phyloP scores from a whole-genome alignment of 2,113 vertebrate genomes.

The Salvator merianae region DNA sequence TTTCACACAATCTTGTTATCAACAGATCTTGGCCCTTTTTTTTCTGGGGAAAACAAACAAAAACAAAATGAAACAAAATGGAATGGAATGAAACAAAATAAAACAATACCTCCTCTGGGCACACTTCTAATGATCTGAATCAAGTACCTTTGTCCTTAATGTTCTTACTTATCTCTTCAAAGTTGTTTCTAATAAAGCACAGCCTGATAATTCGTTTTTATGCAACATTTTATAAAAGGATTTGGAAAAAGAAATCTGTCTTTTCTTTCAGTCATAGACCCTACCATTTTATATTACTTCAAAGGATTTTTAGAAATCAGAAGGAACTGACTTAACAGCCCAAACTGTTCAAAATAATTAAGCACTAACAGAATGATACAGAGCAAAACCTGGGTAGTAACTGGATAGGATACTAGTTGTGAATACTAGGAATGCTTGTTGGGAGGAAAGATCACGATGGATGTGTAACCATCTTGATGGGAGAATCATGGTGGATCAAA shows the following conservation, averaged over 20 bases:
- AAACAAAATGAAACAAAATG: background rate
- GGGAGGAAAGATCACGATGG: background rate
- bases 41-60: slow-evolving; percentile 39
- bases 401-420: background rate
- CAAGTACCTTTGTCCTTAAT: slow-evolving; percentile 19
- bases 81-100: no score
- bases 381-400: no score
- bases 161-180: slow-evolving; percentile 60
- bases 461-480: background rate
- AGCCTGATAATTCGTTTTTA: slow-evolving; percentile 42
- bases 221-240: slow-evolving; percentile 34
- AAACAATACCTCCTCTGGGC: background rate
- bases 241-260: slow-evolving; percentile 30
- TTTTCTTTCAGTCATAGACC: background rate
- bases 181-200: slow-evolving; percentile 62
- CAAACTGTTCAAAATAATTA: background rate
- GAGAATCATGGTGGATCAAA: no score
- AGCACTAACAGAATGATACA: background rate
- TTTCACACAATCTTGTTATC: slow-evolving; percentile 59
- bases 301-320: background rate
- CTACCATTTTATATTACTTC: slow-evolving; percentile 7
- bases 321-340: background rate
- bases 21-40: slow-evolving; percentile 58
- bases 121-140: background rate
- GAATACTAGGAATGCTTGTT: background rate